Evolutionary conservation across 2,797 vertebrate species (phyloP), one percentile per base, ranked within the genome.

Genomic region (Acanthornis magna): DNA sequence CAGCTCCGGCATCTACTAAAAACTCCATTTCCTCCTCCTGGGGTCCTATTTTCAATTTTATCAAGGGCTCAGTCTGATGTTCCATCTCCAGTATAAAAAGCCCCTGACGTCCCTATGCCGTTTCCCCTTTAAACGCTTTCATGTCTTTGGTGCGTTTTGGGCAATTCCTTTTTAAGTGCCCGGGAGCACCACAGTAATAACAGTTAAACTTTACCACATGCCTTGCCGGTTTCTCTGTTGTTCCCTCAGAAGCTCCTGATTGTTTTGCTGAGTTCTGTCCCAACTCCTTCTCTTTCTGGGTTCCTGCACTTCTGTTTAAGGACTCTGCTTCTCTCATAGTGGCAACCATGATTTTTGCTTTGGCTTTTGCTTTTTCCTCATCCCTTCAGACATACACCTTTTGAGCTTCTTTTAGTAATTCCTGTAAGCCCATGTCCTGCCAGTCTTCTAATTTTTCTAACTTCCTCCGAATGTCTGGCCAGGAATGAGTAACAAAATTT

Each of bases 61-160:
- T n/a, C n/a, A n/a, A n/a, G n/a, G n/a, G n/a, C n/a, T n/a, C n/a
- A n/a, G n/a, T n/a, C n/a, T n/a, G n/a, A n/a, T n/a, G n/a, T n/a
- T n/a, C n/a, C n/a, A n/a, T n/a, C n/a, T n/a, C n/a, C n/a, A n/a
- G n/a, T n/a, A n/a, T n/a, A 30, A 53, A 53, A 30, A 30, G 29
- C 29, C 51, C 29, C 32, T 57, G 54, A 23, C 20, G 9, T 5
- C 8, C 14, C 32, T 23, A 22, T 57, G 55, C 21, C 32, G 23
- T 21, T 5, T 54, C 53, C 5, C 21, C n/a, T 34, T 57, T n/a
- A 34, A 57, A 34, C 1, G 14, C 55, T 57, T 57, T 57, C 14
- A 34, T 3, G 3, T 57, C n/a, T 57, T 34, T 16, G 13, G n/a
- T n/a, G 1, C 2, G 20, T 14, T 3, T 20, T 2, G 6, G 54